phyloP scores from a whole-genome alignment of 2,888 invertebrate species.

The Chirona hameri region DNA sequence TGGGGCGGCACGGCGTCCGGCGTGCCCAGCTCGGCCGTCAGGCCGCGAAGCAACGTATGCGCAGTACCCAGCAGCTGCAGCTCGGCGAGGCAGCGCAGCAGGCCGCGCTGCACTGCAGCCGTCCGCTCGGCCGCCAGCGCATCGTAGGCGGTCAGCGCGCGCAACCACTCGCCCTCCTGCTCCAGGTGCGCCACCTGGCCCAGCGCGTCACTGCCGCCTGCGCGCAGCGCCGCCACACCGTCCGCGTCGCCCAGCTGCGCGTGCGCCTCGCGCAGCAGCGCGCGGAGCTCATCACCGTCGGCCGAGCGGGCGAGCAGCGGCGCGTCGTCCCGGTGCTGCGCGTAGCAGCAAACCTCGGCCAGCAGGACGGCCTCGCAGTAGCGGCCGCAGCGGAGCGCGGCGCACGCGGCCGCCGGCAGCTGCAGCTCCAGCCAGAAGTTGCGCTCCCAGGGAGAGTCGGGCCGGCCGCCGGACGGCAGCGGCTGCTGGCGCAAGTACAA shows the following conservation, averaged over 20 bases:
- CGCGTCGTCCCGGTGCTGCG: background rate
- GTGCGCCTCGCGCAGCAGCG: background rate
- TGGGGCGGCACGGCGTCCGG: background rate
- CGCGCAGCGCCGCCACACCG: background rate
- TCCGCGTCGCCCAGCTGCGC: constrained; percentile 1
- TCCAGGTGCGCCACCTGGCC: background rate
- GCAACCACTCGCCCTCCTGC: background rate
- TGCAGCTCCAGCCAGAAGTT: constrained; percentile 1
- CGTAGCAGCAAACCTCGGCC: constrained; percentile 25
- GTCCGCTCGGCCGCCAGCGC: too few relatives aligned
- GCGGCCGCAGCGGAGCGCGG: background rate
- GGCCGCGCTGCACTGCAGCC: background rate
- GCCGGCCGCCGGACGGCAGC: background rate
- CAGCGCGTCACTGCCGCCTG: background rate
- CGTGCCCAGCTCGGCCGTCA: background rate
- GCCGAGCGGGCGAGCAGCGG: background rate
- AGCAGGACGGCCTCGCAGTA: constrained; percentile 13
- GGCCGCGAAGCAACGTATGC: background rate
- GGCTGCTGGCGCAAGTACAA: constrained; percentile 7
- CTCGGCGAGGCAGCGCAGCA: background rate
- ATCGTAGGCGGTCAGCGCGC: background rate
- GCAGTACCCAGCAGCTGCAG: background rate
- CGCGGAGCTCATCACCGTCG: background rate
- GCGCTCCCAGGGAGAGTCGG: background rate
- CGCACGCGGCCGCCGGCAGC: constrained; percentile 1